Percentiles rank a stretch among this genome's conserved stretches.
Conservation (phyloP, 2,113 vertebrate species). For the Trogon surrucura region DNA sequence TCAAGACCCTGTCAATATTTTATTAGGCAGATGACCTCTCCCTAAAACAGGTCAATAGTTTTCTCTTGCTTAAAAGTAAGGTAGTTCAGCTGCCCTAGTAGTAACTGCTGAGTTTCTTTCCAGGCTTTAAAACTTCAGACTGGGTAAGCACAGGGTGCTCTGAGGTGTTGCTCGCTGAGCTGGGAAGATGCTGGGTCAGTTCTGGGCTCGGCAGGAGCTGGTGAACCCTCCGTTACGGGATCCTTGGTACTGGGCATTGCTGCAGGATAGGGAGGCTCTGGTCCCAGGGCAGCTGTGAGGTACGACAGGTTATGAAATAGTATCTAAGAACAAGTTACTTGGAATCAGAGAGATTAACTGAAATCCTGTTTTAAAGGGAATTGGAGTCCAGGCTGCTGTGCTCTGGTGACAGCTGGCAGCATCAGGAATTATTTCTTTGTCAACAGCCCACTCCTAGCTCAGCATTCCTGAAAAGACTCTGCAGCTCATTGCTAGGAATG, state of each 20-base stretch:
- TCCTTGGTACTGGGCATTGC: background rate
- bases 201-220: background rate
- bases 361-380: rapidly evolving
- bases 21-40: background rate
- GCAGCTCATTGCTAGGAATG: background rate
- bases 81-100: background rate
- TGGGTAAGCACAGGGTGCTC: background rate
- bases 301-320: rapidly evolving
- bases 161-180: background rate
- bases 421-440: background rate
- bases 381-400: background rate
- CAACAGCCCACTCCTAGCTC: background rate
- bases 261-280: too few species aligned
- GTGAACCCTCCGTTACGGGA: background rate
- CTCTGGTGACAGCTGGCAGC: background rate
- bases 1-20: background rate
- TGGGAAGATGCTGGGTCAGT: background rate
- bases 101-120: background rate
- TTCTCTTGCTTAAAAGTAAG: background rate
- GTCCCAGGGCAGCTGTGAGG: background rate
- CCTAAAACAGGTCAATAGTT: background rate
- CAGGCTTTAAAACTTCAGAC: background rate
- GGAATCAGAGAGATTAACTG: background rate
- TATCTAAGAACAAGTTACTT: background rate
- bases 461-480: background rate